Conservation (phyloP, 1,140 invertebrate genomes). For the Trichonephila inaurata region DNA sequence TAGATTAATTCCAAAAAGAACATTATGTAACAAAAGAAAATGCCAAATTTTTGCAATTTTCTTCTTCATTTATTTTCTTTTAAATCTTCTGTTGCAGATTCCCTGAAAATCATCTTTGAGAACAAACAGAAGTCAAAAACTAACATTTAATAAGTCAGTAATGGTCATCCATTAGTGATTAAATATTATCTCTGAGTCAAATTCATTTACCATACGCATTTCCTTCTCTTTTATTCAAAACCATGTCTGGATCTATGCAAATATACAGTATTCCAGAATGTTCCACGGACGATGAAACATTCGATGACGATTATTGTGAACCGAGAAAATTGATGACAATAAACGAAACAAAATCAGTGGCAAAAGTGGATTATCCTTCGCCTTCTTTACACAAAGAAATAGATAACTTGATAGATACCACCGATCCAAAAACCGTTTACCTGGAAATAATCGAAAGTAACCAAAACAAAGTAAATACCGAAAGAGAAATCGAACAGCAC, state of each 20-base stretch:
- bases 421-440: neutral
- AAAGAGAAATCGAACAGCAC: constrained; percentile 3
- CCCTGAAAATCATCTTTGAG: too few relatives aligned
- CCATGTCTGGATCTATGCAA: neutral
- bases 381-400: neutral
- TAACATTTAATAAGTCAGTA: too few relatives aligned
- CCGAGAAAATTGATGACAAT: neutral
- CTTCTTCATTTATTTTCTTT: too few relatives aligned
- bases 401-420: neutral
- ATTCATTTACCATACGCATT: neutral
- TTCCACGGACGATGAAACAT: constrained; percentile 33
- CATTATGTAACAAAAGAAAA: too few relatives aligned
- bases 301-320: constrained; percentile 11
- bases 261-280: constrained; percentile 61
- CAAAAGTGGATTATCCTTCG: neutral
- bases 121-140: too few relatives aligned
- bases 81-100: too few relatives aligned
- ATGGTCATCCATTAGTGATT: neutral
- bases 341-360: neutral
- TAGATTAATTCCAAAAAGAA: too few relatives aligned
- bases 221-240: neutral
- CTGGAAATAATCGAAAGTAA: neutral
- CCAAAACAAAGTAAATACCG: neutral
- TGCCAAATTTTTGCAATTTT: too few relatives aligned
- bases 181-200: neutral